phyloP scores from a whole-genome alignment of 2,888 invertebrate genomes.

The Agrotis segetum region DNA sequence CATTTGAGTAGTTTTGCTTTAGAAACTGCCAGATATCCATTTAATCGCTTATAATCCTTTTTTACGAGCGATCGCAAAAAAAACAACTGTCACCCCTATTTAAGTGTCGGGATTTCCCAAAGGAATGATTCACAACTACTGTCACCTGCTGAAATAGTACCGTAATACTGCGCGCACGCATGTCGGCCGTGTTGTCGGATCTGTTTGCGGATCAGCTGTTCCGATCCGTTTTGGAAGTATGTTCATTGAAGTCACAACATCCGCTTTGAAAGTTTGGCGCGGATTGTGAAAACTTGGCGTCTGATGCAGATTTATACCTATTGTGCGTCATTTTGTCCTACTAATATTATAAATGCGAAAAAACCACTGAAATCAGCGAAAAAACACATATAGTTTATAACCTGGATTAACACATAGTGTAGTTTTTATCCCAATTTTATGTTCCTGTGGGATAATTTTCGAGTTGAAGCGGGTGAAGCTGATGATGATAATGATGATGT shows the following conservation, averaged over 20 bases:
- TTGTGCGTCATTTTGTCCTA: conserved; percentile 44
- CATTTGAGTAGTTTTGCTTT: not conserved
- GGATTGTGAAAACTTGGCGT: conserved; percentile 31
- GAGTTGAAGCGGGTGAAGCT: too few species aligned
- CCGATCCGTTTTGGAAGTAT: conserved; percentile 42
- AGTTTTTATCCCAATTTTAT: too few species aligned
- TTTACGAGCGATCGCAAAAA: not conserved
- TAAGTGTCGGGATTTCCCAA: conserved; percentile 65
- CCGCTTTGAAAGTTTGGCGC: conserved; percentile 50
- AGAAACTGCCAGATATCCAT: not conserved
- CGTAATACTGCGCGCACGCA: conserved; percentile 39
- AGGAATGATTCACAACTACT: conserved; percentile 60
- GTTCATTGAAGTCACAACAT: conserved; percentile 51
- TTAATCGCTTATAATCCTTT: not conserved
- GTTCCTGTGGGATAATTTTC: too few species aligned
- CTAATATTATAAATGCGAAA: too few species aligned
- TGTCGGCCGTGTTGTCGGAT: conserved; percentile 29
- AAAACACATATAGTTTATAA: too few species aligned
- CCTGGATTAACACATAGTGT: too few species aligned
- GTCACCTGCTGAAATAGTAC: conserved; percentile 69
- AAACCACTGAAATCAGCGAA: too few species aligned
- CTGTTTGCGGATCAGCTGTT: conserved; percentile 55
- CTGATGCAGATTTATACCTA: conserved; percentile 16
- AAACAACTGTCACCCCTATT: conserved; percentile 48
- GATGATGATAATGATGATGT: too few species aligned